Evolutionary conservation across 1,140 invertebrate genomes (phyloP).

Genomic region (Euwallacea similis): DNA sequence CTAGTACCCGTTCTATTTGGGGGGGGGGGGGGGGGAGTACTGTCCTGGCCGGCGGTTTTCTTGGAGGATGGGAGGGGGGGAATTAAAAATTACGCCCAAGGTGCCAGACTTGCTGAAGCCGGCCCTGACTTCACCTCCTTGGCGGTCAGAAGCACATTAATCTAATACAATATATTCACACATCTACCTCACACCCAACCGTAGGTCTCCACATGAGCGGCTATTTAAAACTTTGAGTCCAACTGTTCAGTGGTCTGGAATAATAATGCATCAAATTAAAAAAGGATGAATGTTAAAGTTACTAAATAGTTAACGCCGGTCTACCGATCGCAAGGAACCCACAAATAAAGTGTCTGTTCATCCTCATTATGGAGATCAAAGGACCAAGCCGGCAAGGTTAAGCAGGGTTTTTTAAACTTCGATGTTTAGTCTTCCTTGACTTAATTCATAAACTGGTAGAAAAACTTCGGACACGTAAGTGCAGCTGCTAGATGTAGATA

Average conservation of each 20-base stretch:
- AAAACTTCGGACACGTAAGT: background rate
- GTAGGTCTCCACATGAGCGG: too few relatives aligned
- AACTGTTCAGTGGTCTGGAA: too few relatives aligned
- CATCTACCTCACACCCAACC: too few relatives aligned
- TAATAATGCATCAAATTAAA: background rate
- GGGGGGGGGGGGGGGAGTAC: background rate
- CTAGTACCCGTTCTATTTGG: too few relatives aligned
- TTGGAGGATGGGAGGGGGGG: too few relatives aligned
- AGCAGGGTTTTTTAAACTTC: slow-evolving; percentile 1
- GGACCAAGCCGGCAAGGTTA: background rate
- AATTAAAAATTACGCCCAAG: too few relatives aligned
- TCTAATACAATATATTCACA: too few relatives aligned
- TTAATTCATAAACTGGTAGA: slow-evolving; percentile 2
- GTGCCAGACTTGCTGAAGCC: too few relatives aligned
- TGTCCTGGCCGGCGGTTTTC: background rate
- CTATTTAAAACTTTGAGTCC: too few relatives aligned
- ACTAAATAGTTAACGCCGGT: slow-evolving; percentile 1
- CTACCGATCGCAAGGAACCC: slow-evolving; percentile 9
- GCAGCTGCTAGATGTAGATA: too few relatives aligned
- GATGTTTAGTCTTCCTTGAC: slow-evolving; percentile 4
- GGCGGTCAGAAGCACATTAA: too few relatives aligned
- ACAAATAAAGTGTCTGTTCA: slow-evolving; percentile 15
- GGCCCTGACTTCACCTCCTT: too few relatives aligned
- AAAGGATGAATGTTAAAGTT: background rate
- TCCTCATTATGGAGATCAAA: slow-evolving; percentile 22